Evolutionary conservation across 2,888 invertebrate genomes (phyloP), one percentile per base, ranked within the genome.

Genomic region (Diarsia dahlii): DNA sequence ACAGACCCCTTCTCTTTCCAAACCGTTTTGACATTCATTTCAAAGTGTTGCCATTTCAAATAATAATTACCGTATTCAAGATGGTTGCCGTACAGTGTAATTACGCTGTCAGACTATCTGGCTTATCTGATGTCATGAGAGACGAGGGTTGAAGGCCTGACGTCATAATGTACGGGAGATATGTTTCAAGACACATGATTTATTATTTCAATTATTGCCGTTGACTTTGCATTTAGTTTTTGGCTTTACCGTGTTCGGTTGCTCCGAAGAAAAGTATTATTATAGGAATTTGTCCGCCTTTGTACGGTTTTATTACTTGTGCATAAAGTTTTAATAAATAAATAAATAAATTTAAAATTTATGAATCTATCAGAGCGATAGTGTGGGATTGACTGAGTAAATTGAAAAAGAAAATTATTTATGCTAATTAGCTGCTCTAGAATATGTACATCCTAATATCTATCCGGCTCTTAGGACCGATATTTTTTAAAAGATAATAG

Each of bases 101-200:
- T 81, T 86, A 75, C 73, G 18, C 56, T 74, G 73, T 78, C 81
- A 64, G 76, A 46, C 48, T 69, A 74, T 70, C 64, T 62, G 52
- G 71, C 66, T 78, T 86, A 78, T 86, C 78, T 71, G 74, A 76
- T 75, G 69, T 78, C 68, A 50, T 48, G 66, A 20, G 70, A 82
- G 90, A 89, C 72, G 82, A 87, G 89, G 89, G 89, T 89, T 71
- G 64, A 62, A 58, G 70, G 73, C 66, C 75, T 82, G 84, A 87
- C 72, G 72, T 82, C 78, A 77, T 80, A 74, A 77, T 84, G 39
- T 75, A 64, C 10, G 73, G n/a, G 65, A 75, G 69, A 71, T 76
- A 39, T 20, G 81, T 79, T 79, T 67, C 76, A 77, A 79, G 81
- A 77, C 68, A 71, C 63, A 79, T 84, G 80, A 89, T 89, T 89